Base-by-base conservation (phyloP, 2,797 vertebrate genomes). In the Tapera naevia region DNA sequence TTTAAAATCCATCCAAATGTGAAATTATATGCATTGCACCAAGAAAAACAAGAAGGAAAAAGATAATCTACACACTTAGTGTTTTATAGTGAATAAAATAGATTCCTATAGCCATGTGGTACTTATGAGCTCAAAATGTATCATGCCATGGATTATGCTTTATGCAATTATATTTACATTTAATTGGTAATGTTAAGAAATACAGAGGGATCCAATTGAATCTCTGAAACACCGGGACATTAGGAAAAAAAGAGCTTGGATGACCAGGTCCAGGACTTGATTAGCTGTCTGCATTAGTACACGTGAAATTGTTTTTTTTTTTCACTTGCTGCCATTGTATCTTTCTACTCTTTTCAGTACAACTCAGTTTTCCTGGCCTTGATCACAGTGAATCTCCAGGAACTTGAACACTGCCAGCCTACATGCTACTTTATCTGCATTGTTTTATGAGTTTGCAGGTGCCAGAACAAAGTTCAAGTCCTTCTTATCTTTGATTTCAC, bases 391-490 rank as follows among this genome's bases (percentile, higher is more conserved):
- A 84, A 93, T 88, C 53, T 30, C 35, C 45, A 88, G 62, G 41
- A 96, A 86, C 28, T 62, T 65, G 46, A 69, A 27, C 43, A 80
- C 11, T 45, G 53, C 54, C 74, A 76, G 39, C 33, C 54, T 65
- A 60, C 22, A 37, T 30, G 23, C 37, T 91, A 24, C 41, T 94
- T 92, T 72, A 90, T 80, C 78, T 89, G 14, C 23, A 48, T 23
- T 60, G 35, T 12, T 94, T 88, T 80, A 62, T 60, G 62, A 66
- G 25, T 60, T 91, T 86, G 28, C 60, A 84, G 11, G 22, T 76
- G 69, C 37, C 86, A 95, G 60, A 89, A 82, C 13, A 73, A 72
- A 76, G 48, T 91, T 95, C 39, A 88, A 83, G 93, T 17, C 7
- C 14, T 87, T 87, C 72, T 93, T 86, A 84, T 87, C 56, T 83